Evolutionary conservation across 2,888 invertebrate species (phyloP), one percentile per base, ranked within the genome.

Genomic region (Hylaea fasciaria): DNA sequence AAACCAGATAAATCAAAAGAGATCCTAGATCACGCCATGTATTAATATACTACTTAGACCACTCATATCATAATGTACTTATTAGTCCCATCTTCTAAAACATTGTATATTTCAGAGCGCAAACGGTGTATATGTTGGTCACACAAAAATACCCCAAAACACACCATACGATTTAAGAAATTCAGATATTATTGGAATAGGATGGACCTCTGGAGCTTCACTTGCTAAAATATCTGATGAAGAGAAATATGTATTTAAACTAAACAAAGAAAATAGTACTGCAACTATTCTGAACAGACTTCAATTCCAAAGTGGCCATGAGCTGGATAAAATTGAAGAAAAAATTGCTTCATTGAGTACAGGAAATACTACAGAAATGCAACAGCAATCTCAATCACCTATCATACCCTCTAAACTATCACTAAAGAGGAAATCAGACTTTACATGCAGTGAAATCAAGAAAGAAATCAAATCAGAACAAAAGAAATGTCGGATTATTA

Each of bases 121-220:
- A 3, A 94, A 94, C 87, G 94, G 94, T 50, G 86, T 94, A 16
- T 94, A 79, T 78, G 79, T 94, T 52, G 94, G 94, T 52, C 78
- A 80, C 1, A 73, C 71, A 4, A 83, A 73, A 73, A 91, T 94
- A 68, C 65, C 78, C 12, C 74, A 85, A 39, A 82, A 85, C 44
- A 72, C 71, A 14, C 85, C 88, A 47, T 77, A 85, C 57, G 62
- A 71, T 44, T 66, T 94, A 14, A 73, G 77, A 49, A 79, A 91
- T 46, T 82, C 83, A 44, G 94, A 94, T 78, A 66, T 91, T 13
- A 86, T 95, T 72, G 93, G 94, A 5, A 85, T 95, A 68, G 94
- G 94, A 9, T 91, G 90, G 87, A 78, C 83, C 28, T 48, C 67
- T 39, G 82, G 77, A 17, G 81, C 82, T 53, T 69, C 80, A 13